Conservation (phyloP, 1,140 invertebrate genomes). For the Magallana angulata region DNA sequence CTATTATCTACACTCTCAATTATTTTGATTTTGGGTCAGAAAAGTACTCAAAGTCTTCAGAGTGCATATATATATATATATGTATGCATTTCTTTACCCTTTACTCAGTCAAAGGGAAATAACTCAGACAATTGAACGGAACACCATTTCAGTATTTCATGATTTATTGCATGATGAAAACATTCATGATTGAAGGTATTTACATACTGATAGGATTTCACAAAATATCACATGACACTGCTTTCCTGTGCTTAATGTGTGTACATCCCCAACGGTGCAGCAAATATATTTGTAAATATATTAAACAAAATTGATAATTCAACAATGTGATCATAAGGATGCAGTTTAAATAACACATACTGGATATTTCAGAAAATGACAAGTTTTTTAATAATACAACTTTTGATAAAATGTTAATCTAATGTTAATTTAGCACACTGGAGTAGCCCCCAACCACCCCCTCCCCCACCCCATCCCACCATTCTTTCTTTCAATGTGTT, state of each 20-base stretch:
- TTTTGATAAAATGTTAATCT: not conserved
- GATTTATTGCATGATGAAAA: conserved; percentile 38
- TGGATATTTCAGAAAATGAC: not conserved
- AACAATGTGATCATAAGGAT: not conserved
- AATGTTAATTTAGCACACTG: too few relatives aligned
- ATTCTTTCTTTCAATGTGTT: too few relatives aligned
- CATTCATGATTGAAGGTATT: conserved; percentile 34
- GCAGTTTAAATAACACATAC: not conserved
- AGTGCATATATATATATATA: too few relatives aligned
- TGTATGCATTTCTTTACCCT: too few relatives aligned
- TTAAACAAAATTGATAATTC: not conserved
- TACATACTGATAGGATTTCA: conserved; percentile 36
- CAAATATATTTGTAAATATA: not conserved
- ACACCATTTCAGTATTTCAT: not conserved
- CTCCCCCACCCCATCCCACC: too few relatives aligned
- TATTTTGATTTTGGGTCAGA: too few relatives aligned
- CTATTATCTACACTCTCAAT: too few relatives aligned
- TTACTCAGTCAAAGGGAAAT: too few relatives aligned
- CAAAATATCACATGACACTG: conserved; percentile 22
- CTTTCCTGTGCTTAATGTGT: conserved; percentile 20
- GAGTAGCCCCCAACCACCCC: too few relatives aligned
- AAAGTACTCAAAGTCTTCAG: too few relatives aligned
- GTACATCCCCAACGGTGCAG: not conserved
- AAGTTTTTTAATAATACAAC: not conserved
- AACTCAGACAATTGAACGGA: not conserved